Percentiles rank a stretch among this genome's conserved stretches.
Conservation (phyloP, 2,888 invertebrate genomes). For the Pristionchus japonicus region DNA sequence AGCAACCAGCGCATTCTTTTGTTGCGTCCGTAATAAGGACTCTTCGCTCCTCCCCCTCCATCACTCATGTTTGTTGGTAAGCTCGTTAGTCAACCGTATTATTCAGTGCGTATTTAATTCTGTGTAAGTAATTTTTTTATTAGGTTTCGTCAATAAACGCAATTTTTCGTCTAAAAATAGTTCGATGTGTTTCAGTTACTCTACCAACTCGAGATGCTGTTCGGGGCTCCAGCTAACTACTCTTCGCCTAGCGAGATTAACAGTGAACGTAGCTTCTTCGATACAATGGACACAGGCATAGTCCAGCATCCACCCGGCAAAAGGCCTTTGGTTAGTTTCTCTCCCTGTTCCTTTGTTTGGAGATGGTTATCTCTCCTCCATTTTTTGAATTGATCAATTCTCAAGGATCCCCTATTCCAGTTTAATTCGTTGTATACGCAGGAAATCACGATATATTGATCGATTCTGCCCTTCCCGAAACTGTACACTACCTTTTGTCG, state of each 20-base stretch:
- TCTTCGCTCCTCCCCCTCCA: background rate
- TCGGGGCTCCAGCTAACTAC: conserved; percentile 35
- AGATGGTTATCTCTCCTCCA: background rate
- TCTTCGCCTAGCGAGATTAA: background rate
- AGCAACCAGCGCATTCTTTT: conserved; percentile 5
- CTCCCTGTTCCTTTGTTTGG: background rate
- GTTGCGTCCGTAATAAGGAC: background rate
- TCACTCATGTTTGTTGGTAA: conserved; percentile 4
- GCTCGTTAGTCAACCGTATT: background rate
- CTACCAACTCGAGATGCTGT: background rate
- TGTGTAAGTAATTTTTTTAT: too few species aligned
- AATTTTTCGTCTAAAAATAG: background rate
- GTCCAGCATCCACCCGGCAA: background rate
- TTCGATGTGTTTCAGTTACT: background rate
- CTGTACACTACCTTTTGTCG: background rate
- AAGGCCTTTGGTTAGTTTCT: background rate
- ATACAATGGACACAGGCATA: conserved; percentile 27
- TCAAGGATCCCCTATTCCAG: background rate
- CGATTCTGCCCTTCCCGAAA: background rate
- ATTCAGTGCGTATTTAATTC: too few species aligned
- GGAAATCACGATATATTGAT: background rate
- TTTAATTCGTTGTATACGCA: background rate
- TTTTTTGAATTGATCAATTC: background rate
- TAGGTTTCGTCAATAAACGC: background rate
- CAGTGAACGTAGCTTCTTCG: background rate